Percentiles rank a stretch among this genome's conserved stretches.
These are phyloP conservation scores for Natator depressus DNA, from an alignment of 2,113 vertebrate species.

Conservation along the genomic window DNA sequence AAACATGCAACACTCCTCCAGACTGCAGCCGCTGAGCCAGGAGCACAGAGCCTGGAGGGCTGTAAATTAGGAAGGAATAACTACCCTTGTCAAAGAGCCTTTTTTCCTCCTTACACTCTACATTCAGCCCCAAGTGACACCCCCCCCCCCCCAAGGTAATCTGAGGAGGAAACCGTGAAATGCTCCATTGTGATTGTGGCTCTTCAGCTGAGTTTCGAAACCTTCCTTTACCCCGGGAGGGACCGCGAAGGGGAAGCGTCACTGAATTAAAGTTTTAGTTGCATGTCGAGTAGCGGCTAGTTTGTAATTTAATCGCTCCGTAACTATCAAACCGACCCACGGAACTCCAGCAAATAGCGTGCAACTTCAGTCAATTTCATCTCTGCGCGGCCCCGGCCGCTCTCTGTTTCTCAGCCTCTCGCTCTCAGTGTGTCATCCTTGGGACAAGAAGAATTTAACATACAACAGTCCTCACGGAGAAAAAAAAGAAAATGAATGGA, in stretches of 20 bases:
- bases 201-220: slow-evolving; percentile 80
- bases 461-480: slow-evolving; percentile 65
- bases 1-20: slow-evolving; percentile 70
- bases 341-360: slow-evolving; percentile 36
- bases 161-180: slow-evolving; percentile 81
- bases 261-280: slow-evolving; percentile 69
- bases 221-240: slow-evolving; percentile 69
- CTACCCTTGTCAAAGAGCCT: slow-evolving; percentile 79
- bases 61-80: slow-evolving; percentile 89
- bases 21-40: slow-evolving; percentile 69
- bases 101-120: slow-evolving; percentile 72
- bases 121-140: slow-evolving; percentile 76
- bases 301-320: not conserved
- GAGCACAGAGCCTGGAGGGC: slow-evolving; percentile 82
- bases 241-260: slow-evolving; percentile 63
- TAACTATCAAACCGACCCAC: slow-evolving; percentile 2
- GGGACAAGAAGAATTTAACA: slow-evolving; percentile 37
- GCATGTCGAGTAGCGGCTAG: slow-evolving; percentile 38
- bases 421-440: slow-evolving; percentile 24
- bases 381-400: slow-evolving; percentile 45
- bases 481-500: slow-evolving; percentile 59
- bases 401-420: slow-evolving; percentile 50
- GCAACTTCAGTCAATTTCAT: slow-evolving; percentile 41
- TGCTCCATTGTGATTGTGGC: slow-evolving; percentile 78
- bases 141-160: slow-evolving; percentile 67